Base-by-base conservation (phyloP, 2,888 invertebrate species). In the Ommatoiulus sabulosus region DNA sequence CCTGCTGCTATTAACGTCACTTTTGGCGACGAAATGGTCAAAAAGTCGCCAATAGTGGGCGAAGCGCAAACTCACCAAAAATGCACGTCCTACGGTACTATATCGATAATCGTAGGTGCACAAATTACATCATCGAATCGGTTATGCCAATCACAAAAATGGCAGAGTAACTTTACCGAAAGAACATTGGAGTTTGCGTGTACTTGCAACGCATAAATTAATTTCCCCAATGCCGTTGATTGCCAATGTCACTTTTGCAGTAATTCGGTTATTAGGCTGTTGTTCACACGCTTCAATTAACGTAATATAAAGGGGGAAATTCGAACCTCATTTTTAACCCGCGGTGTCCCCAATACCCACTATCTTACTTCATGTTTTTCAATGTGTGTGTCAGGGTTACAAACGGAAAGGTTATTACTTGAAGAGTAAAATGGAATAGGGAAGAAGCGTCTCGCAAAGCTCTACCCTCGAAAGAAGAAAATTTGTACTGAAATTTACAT, bases 321-420 rank as follows among this genome's bases (percentile, higher is more conserved):
- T 72, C n/a, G 24, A 72, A 72, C 72, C 72, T 72, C 72, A 72
- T 72, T 72, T 72, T 17, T 72, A 72, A 72, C 72, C 72, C 24
- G 72, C 72, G 72, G 72, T 72, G 72, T 72, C 72, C 72, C 72
- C 72, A 72, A 72, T 72, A 72, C 72, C 72, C 72, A 72, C 72
- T 57, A 72, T 72, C 72, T 72, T 72, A 72, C 72, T 72, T 72
- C n/a, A 24, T 24, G 72, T 24, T 72, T 24, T 72, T 72, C 72
- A 72, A 72, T 72, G 72, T 72, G 72, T 72, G 72, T 72, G 72
- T 72, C 72, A 72, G 72, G 72, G 72, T 72, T 72, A 72, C 72
- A 72, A 72, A 72, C 72, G 72, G 72, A 72, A 72, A 72, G 72
- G 72, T 72, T 72, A 8, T 72, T 24, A 72, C 72, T 72, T 72